Evolutionary conservation across 2,797 vertebrate species (phyloP), one percentile per base, ranked within the genome.

Genomic region (Vespertilio murinus): DNA sequence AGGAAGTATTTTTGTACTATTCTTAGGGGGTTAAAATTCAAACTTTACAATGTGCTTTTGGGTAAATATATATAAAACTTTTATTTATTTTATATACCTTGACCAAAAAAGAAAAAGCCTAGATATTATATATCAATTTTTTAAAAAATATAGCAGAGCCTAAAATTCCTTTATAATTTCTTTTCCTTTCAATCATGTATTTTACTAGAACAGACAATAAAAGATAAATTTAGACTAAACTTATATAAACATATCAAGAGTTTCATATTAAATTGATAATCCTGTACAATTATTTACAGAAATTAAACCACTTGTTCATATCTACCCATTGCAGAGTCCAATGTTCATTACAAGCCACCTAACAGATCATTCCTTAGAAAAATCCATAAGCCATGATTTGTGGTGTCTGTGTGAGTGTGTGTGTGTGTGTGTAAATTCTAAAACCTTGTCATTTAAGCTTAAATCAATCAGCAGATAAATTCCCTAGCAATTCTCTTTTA

Each of bases 191-290:
- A 22, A 82, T 9, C 40, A 28, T n/a, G 3, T 64, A 8, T 75
- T 71, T 70, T 86, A 69, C 17, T 61, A 56, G 33, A 86, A 79
- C 8, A 86, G 54, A 42, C 18, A 89, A 77, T 54, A 61, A 71
- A 65, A 89, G 80, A 84, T 45, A 67, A 65, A 33, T 47, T 70
- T 38, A 78, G 10, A 82, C 79, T 40, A 71, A 35, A 67, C 47
- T 73, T 74, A 40, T 74, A 40, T 45, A 80, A 81, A 69, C 18
- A 35, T 18, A 38, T 7, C 49, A 79, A 49, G 10, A 65, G 35
- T 88, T 93, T 64, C 35, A 88, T 69, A 67, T 78, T 40, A 95
- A 45, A 52, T 64, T 86, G 56, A 82, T 22, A 47, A 78, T 12
- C 6, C n/a, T 40, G 40, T 52, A 23, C 5, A 14, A 74, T 77